Conservation (phyloP, 2,113 vertebrate genomes). For the Erythrolamprus reginae region DNA sequence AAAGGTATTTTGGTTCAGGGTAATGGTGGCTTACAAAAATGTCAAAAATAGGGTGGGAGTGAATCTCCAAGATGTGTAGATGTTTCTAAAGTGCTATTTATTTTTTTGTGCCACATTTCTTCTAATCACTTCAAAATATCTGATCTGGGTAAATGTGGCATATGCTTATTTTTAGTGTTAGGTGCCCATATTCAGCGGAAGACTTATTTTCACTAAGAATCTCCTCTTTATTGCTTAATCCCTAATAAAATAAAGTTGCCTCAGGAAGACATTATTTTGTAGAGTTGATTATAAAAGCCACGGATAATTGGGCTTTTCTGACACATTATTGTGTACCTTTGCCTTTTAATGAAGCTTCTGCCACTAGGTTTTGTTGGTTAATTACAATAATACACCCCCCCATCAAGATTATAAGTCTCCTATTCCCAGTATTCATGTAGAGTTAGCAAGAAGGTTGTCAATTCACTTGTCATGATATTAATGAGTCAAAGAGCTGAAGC, state of each 20-base stretch:
- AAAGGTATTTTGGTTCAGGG: conserved; percentile 22
- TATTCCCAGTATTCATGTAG: conserved; percentile 25
- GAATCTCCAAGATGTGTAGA: conserved; percentile 4
- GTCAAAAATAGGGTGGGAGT: not conserved
- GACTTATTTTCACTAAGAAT: conserved; percentile 50
- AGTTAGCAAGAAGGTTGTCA: conserved; percentile 39
- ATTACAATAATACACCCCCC: conserved; percentile 20
- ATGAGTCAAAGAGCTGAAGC: conserved; percentile 59
- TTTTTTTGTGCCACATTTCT: conserved; percentile 27
- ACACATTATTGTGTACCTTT: conserved; percentile 30
- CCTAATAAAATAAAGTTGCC: conserved; percentile 45
- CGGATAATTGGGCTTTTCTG: conserved; percentile 57
- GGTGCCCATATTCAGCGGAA: conserved; percentile 47
- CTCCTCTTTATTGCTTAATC: conserved; percentile 58
- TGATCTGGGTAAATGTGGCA: not conserved
- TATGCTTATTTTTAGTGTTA: conserved; percentile 54
- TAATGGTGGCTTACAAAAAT: not conserved
- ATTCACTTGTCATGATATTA: conserved; percentile 40
- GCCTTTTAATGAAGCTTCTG: conserved; percentile 39
- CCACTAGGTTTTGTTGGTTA: conserved; percentile 46
- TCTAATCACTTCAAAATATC: not conserved
- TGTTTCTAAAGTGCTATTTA: conserved; percentile 35
- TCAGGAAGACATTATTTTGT: conserved; percentile 50
- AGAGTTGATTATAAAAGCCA: conserved; percentile 48
- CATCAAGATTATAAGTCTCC: not conserved